These are phyloP conservation scores for Forbesichthys papilliferus DNA, from an alignment of 2,113 vertebrate genomes.

Conservation along the genomic window DNA sequence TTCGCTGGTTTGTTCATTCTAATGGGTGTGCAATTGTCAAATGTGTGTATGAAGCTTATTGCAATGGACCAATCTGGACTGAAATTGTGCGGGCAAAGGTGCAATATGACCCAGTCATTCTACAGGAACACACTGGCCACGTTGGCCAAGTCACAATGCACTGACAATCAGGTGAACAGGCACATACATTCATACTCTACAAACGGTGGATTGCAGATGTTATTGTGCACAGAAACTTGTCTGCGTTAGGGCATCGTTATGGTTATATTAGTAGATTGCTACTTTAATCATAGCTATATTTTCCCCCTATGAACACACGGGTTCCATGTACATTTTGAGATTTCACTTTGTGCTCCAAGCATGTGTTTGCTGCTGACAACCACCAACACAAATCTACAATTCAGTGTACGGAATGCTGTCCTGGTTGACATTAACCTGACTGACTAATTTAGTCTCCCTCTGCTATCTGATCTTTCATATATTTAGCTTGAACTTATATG, in stretches of 20 bases:
- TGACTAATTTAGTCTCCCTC: slow-evolving; percentile 9
- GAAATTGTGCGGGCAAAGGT: slow-evolving; percentile 77
- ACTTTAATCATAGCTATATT: background rate
- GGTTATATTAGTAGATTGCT: too few relatives aligned
- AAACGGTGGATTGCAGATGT: background rate
- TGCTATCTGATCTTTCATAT: slow-evolving; percentile 33
- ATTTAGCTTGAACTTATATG: slow-evolving; percentile 32
- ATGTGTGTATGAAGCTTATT: slow-evolving; percentile 76
- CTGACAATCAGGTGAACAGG: slow-evolving; percentile 79
- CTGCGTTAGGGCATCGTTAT: too few relatives aligned
- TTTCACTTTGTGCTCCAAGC: background rate
- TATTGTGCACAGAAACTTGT: too few relatives aligned
- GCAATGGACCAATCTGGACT: slow-evolving; percentile 83
- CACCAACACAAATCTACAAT: background rate
- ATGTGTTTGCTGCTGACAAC: background rate
- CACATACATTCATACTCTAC: slow-evolving; percentile 19
- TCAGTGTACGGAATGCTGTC: slow-evolving; percentile 2
- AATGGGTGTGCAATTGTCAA: slow-evolving; percentile 72
- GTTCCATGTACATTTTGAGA: background rate
- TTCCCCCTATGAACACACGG: background rate
- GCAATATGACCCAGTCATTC: slow-evolving; percentile 78
- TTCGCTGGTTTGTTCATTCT: slow-evolving; percentile 77
- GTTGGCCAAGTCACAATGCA: slow-evolving; percentile 58
- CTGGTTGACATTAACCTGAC: background rate
- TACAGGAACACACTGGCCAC: slow-evolving; percentile 47